These are phyloP conservation scores for Tipula unca DNA, from an alignment of 2,888 invertebrate species.

Conservation along the genomic window DNA sequence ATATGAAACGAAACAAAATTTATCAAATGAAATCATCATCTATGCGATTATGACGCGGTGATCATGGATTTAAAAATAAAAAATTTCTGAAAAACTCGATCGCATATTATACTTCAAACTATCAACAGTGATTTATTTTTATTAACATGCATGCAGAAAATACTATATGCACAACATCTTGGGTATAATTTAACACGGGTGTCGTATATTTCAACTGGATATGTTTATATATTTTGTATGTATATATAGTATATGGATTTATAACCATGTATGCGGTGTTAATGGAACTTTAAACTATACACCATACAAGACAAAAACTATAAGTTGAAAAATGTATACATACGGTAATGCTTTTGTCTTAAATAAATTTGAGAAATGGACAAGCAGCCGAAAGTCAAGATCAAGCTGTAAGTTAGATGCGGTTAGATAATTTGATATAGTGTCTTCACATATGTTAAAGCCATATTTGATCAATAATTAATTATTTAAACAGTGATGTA, in stretches of 20 bases:
- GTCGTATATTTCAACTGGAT: neutral
- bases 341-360: neutral
- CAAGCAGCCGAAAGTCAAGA: neutral
- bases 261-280: no score
- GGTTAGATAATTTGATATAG: neutral
- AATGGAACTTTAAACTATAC: neutral
- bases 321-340: neutral
- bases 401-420: neutral
- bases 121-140: neutral
- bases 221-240: neutral
- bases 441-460: neutral
- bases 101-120: neutral
- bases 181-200: neutral
- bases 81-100: neutral
- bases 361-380: neutral
- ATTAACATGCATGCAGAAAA: neutral
- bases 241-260: neutral
- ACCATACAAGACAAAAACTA: neutral
- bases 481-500: no score
- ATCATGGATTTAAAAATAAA: neutral
- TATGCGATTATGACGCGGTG: neutral
- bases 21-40: conserved; percentile 8
- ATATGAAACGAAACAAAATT: neutral
- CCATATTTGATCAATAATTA: neutral
- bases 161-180: neutral